A percentile compares a stretch with the other conserved stretches of the same genome.
phyloP scores from a whole-genome alignment of 1,140 invertebrate genomes.

The Nixonia krombeini region DNA sequence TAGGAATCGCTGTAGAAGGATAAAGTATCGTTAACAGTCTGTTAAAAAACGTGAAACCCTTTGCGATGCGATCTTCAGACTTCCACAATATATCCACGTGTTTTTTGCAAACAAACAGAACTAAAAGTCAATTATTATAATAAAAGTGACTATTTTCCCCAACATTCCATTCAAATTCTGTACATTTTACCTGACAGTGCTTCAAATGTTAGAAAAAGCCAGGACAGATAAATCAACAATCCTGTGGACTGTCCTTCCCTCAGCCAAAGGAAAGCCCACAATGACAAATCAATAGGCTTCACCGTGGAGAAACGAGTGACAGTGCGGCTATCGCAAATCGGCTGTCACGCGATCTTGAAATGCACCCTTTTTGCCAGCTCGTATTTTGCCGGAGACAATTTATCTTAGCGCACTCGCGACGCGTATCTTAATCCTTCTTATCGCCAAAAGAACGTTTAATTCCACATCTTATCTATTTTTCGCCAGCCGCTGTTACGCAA shows the following conservation, averaged over 20 bases:
- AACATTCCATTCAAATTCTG: too few species aligned
- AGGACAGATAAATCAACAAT: too few species aligned
- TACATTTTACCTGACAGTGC: too few species aligned
- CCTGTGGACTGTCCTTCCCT: conserved; percentile 1
- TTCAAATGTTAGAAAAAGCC: too few species aligned
- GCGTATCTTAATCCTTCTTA: conserved; percentile 47
- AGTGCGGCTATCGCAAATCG: conserved; percentile 40
- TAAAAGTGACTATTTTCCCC: too few species aligned
- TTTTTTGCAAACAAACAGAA: too few species aligned
- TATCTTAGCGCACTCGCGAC: conserved; percentile 39
- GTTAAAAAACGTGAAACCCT: too few species aligned
- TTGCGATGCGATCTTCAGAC: too few species aligned
- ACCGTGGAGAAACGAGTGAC: conserved; percentile 22
- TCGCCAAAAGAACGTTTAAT: conserved; percentile 42
- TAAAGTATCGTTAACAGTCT: too few species aligned
- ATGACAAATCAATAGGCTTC: conserved; percentile 44
- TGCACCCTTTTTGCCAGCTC: conserved; percentile 35
- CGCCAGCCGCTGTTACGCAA: conserved; percentile 12
- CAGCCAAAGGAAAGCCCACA: conserved; percentile 21
- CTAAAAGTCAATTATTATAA: too few species aligned
- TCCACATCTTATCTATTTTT: conserved; percentile 42
- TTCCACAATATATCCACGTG: too few species aligned
- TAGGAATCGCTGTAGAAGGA: conserved; percentile 54
- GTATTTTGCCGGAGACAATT: conserved; percentile 41
- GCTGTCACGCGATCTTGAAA: conserved; percentile 41